Conservation (phyloP, 30 jellyfish, hydroid and myxozoan genomes). For the Mastigias papua region DNA sequence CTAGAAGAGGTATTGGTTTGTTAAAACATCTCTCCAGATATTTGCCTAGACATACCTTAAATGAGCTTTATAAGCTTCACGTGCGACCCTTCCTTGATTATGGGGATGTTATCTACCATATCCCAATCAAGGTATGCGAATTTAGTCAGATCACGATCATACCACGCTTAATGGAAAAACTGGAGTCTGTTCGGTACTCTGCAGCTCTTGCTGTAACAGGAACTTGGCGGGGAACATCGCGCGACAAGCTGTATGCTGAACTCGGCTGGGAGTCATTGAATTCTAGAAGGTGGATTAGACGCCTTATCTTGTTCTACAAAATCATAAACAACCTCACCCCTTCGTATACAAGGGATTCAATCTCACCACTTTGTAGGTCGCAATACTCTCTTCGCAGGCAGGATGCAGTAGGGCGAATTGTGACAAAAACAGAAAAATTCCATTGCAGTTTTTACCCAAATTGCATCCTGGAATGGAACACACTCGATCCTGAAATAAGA, state of each 20-base stretch:
- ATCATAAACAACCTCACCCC: constrained; percentile 56
- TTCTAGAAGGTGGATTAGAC: constrained; percentile 33
- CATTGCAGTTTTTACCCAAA: constrained; percentile 56
- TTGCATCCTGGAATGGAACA: constrained; percentile 59
- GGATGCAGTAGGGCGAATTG: constrained; percentile 52
- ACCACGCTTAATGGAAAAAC: constrained; percentile 5
- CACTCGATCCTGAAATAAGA: constrained; percentile 51
- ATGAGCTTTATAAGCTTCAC: constrained; percentile 22
- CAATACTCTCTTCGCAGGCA: constrained; percentile 65
- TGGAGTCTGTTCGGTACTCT: constrained; percentile 17
- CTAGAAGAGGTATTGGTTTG: constrained; percentile 35
- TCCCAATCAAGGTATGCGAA: constrained; percentile 2
- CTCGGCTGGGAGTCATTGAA: constrained; percentile 55
- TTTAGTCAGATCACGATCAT: neutral
- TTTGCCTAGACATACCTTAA: constrained; percentile 36
- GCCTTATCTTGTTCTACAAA: constrained; percentile 46
- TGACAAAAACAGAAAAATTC: constrained; percentile 54
- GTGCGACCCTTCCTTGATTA: constrained; percentile 23
- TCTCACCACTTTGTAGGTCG: constrained; percentile 62
- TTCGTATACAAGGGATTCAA: constrained; percentile 54
- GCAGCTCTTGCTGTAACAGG: constrained; percentile 54
- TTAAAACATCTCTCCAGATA: constrained; percentile 18
- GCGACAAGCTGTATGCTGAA: constrained; percentile 38
- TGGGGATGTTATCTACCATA: constrained; percentile 25
- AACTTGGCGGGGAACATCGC: constrained; percentile 57